phyloP scores from a whole-genome alignment of 2,797 vertebrate genomes.

The Sus cebifrons region DNA sequence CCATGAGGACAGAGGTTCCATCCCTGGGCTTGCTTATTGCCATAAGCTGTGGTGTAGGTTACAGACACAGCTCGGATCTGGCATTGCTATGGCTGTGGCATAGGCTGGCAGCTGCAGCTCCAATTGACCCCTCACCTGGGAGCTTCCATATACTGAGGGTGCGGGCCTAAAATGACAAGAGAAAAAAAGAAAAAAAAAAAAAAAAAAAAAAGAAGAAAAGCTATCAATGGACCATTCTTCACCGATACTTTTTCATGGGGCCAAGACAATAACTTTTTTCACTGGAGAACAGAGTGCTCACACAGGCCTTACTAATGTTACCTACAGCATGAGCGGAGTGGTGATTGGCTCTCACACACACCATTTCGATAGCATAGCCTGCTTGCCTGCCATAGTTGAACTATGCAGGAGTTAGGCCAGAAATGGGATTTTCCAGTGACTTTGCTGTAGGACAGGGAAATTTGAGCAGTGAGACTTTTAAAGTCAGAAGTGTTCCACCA shows the following conservation, averaged over 20 bases:
- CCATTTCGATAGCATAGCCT: too few relatives aligned
- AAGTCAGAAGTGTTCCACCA: neutral
- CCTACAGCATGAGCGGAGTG: neutral
- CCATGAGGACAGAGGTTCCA: too few relatives aligned
- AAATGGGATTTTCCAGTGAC: neutral
- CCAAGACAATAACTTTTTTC: neutral
- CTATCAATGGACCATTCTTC: neutral
- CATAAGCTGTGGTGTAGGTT: too few relatives aligned
- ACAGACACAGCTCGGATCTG: too few relatives aligned
- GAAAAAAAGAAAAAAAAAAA: too few relatives aligned
- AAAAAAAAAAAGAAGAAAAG: neutral
- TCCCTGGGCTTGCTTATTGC: too few relatives aligned
- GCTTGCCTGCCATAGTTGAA: neutral
- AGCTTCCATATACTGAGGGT: too few relatives aligned
- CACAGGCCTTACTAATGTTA: rapidly evolving
- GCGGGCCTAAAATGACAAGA: too few relatives aligned
- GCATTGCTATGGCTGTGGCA: too few relatives aligned
- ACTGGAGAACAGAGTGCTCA: neutral
- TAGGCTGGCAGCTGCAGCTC: too few relatives aligned
- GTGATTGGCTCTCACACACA: rapidly evolving
- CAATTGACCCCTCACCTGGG: too few relatives aligned
- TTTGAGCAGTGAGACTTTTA: neutral
- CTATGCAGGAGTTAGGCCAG: neutral
- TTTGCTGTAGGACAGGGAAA: neutral
- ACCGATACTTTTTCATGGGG: neutral